phyloP scores from a whole-genome alignment of 2,113 vertebrate genomes.

The Nycticebus coucang region DNA sequence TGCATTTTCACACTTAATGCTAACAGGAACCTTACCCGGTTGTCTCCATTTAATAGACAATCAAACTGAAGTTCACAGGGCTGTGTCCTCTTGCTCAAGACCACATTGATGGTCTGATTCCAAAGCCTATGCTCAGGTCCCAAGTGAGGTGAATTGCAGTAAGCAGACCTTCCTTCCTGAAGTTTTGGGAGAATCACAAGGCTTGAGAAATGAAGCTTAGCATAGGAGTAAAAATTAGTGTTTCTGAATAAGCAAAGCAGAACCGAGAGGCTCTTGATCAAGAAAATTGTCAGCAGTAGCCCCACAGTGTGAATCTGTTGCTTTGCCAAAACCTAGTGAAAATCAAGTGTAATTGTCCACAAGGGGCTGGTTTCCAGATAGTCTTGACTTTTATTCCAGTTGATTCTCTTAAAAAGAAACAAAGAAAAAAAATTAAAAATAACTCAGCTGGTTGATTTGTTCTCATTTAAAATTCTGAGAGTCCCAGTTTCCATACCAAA shows the following conservation, averaged over 20 bases:
- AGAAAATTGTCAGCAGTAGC: not conserved
- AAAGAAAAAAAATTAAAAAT: not conserved
- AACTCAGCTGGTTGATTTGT: slow-evolving; percentile 51
- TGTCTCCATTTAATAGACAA: not conserved
- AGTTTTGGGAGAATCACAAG: not conserved
- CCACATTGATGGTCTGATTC: not conserved
- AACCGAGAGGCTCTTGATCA: not conserved
- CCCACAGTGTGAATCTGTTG: not conserved
- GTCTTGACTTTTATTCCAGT: slow-evolving; percentile 45
- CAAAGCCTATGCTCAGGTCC: slow-evolving; percentile 1
- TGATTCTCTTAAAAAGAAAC: slow-evolving; percentile 40
- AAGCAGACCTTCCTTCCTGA: slow-evolving; percentile 19
- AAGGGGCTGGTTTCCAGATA: slow-evolving; percentile 36
- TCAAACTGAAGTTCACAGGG: not conserved
- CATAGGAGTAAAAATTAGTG: not conserved
- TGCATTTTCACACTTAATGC: not conserved
- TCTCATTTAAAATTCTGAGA: slow-evolving; percentile 48
- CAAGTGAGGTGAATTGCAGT: not conserved
- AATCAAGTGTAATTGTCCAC: not conserved
- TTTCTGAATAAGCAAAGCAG: not conserved
- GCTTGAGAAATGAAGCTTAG: not conserved
- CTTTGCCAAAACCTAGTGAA: slow-evolving; percentile 17
- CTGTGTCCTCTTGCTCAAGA: not conserved
- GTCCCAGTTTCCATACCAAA: slow-evolving; percentile 29
- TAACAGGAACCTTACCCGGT: not conserved